Evolutionary conservation across 2,797 vertebrate species (phyloP), one percentile per base, ranked within the genome.

Genomic region (Trachops cirrhosus): DNA sequence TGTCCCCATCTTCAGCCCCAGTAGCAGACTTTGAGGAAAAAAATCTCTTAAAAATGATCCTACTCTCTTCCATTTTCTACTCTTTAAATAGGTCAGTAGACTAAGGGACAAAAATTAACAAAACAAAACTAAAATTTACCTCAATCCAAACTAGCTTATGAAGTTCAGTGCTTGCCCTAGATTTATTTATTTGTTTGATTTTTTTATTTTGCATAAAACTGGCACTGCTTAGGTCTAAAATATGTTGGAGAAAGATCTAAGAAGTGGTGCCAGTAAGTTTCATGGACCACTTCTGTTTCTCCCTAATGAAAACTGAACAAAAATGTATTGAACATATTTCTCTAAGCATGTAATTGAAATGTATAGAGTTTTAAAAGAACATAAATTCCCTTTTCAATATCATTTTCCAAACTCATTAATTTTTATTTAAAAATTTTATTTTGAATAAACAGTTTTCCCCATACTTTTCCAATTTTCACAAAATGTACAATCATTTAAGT

Each of bases 91-190:
- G 11, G 16, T 67, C 0, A 78, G 18, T 2, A 54, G 8, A 3
- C 29, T 7, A 78, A 89, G 15, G 9, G 41, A 62, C 24, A 77
- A 80, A 94, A 95, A 79, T 39, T 52, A 92, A 86, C 15, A 48
- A 89, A 71, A 34, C 73, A 77, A 92, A 91, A 68, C 29, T 26
- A 93, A 93, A 83, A 84, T 74, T 22, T 11, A 64, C 85, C 74
- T 86, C 79, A 86, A 68, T 39, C 21, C n/a, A 77, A 48, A 16
- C 18, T 41, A 48, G 44, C 2, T 92, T 85, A 80, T 62, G 68
- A 77, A 64, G 34, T 64, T 86, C 50, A 62, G 4, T 15, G 32
- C 29, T 19, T 79, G 21, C 9, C 8, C 3, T 11, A 68, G 44
- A 86, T 75, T 57, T 89, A 68, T 57, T 44, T 70, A 46, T 62